These are phyloP conservation scores for Ictalurus punctatus DNA, from an alignment of 2,113 vertebrate genomes.

Conservation along the genomic window DNA sequence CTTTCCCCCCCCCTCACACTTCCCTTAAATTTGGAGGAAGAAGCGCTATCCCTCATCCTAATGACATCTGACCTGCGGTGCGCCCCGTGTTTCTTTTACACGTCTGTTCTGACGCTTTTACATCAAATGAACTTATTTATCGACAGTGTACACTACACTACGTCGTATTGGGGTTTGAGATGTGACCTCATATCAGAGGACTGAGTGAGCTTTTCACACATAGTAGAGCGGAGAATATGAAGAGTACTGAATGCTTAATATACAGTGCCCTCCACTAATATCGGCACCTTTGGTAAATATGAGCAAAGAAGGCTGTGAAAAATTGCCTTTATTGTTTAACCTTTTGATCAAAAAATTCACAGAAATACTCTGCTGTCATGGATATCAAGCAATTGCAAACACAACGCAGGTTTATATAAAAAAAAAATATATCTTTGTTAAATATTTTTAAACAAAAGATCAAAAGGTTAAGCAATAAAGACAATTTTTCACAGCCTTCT, in stretches of 20 bases:
- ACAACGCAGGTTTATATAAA: no score
- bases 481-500: no score
- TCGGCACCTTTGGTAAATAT: no score
- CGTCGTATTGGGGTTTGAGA: neutral
- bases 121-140: constrained; percentile 2
- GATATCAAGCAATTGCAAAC: no score
- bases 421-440: no score
- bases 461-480: no score
- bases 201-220: neutral
- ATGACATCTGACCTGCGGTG: constrained; percentile 24
- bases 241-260: neutral
- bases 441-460: no score
- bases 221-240: neutral
- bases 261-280: no score
- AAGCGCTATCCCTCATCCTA: constrained; percentile 20
- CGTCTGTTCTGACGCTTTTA: neutral
- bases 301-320: no score
- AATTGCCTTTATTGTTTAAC: no score
- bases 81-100: neutral
- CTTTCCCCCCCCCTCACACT: constrained; percentile 66
- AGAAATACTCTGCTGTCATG: no score
- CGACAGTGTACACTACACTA: neutral
- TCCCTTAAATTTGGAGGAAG: constrained; percentile 57
- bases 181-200: neutral
- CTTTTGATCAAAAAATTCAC: no score